A percentile compares a stretch with the other conserved stretches of the same genome.
Evolutionary conservation across 2,888 invertebrate species (phyloP).

Genomic region (Iphiclides podalirius): DNA sequence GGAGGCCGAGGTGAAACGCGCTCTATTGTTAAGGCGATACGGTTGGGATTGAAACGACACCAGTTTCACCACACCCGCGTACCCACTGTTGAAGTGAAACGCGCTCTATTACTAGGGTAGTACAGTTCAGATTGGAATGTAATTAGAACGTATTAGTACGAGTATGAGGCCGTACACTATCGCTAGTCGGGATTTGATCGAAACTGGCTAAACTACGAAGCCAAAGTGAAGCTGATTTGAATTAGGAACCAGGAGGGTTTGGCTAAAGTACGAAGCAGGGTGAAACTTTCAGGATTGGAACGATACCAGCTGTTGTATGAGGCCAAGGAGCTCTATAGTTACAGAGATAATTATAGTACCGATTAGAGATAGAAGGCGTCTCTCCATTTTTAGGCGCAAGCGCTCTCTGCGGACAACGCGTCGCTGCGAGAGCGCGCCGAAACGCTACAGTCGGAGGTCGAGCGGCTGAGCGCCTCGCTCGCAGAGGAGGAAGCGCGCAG

Average conservation of each 20-base stretch:
- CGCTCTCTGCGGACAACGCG: constrained; percentile 59
- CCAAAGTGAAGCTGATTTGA: no score
- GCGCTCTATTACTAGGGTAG: neutral
- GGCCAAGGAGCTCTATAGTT: no score
- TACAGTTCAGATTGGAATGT: neutral
- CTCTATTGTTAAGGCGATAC: neutral
- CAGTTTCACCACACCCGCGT: neutral
- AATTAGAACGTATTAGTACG: neutral
- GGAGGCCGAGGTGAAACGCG: no score
- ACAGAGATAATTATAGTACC: no score
- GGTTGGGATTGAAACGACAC: neutral
- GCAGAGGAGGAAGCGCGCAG: constrained; percentile 50
- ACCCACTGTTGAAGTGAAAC: no score
- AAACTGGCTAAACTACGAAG: no score
- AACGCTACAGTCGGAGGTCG: constrained; percentile 41
- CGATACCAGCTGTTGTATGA: neutral
- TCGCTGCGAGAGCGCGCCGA: constrained; percentile 51
- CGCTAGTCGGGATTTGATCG: no score
- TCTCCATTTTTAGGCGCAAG: constrained; percentile 59
- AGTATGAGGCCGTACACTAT: no score
- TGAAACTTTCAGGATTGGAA: neutral
- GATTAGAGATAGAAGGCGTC: no score
- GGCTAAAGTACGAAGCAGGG: no score
- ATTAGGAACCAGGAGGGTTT: no score
- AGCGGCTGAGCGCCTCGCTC: constrained; percentile 36